A percentile compares a stretch with the other conserved stretches of the same genome.
Conservation (phyloP, 2,113 vertebrate genomes). For the Petromus typicus region DNA sequence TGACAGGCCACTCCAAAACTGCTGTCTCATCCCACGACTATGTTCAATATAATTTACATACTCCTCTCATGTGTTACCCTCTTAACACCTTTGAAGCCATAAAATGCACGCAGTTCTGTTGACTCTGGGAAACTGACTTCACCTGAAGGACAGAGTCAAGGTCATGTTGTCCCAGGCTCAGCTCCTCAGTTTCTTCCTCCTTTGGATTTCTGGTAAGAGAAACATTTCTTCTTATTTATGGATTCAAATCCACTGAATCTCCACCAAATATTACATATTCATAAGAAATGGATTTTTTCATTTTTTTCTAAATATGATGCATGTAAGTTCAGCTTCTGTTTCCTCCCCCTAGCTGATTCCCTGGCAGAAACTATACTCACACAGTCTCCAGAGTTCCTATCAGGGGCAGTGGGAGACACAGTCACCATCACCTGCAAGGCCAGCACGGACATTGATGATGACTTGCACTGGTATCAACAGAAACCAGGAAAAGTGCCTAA, state of each 20-base stretch:
- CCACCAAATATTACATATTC: not conserved
- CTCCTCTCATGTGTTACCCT: not conserved
- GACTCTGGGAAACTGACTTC: not conserved
- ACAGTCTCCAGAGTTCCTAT: not conserved
- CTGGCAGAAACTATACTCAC: not conserved
- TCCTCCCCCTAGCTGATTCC: not conserved
- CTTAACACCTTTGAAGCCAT: not conserved
- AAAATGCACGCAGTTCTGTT: not conserved
- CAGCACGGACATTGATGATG: not conserved
- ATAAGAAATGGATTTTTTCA: not conserved
- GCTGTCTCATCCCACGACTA: fast-evolving
- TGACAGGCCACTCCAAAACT: not conserved
- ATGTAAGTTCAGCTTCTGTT: not conserved
- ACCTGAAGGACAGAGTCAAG: not conserved
- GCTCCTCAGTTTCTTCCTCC: not conserved
- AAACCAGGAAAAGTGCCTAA: not conserved
- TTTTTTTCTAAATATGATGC: not conserved
- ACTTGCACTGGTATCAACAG: not conserved
- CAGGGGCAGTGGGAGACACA: not conserved
- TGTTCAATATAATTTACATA: not conserved
- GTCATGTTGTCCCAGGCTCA: not conserved
- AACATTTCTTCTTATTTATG: not conserved
- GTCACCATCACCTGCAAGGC: not conserved
- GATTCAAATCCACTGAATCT: not conserved
- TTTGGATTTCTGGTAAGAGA: not conserved